Conservation (phyloP, 2,113 vertebrate genomes). For the Lepidothrix coronata region DNA sequence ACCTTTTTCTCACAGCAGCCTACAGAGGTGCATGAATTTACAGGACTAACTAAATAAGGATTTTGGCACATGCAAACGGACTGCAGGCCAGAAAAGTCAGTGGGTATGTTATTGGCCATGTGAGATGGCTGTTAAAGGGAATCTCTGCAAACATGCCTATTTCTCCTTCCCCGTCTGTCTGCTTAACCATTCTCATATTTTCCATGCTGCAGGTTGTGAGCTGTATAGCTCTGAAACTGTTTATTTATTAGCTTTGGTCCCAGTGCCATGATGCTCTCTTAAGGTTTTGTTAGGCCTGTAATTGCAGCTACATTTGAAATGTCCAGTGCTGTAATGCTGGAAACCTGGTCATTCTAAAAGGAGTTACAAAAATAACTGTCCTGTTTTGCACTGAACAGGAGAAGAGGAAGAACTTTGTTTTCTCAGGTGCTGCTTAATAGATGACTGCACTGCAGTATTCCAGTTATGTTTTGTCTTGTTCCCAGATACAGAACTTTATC, state of each 20-base stretch:
- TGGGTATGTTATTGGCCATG: background rate
- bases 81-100: background rate
- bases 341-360: background rate
- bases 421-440: background rate
- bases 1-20: background rate
- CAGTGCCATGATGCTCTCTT: background rate
- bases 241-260: background rate
- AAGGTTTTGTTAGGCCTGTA: background rate
- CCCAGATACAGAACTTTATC: background rate
- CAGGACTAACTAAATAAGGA: background rate
- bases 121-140: background rate
- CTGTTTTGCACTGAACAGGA: background rate
- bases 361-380: background rate
- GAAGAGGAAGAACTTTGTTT: background rate
- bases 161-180: background rate
- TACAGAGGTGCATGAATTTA: background rate
- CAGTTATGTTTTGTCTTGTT: background rate
- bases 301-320: background rate
- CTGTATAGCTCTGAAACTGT: background rate
- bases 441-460: background rate
- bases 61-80: background rate
- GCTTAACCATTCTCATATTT: background rate
- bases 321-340: background rate
- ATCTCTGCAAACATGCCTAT: background rate
- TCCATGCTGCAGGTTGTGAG: background rate